Conservation (phyloP, 2,797 vertebrate species). For the Typhlichthys subterraneus region DNA sequence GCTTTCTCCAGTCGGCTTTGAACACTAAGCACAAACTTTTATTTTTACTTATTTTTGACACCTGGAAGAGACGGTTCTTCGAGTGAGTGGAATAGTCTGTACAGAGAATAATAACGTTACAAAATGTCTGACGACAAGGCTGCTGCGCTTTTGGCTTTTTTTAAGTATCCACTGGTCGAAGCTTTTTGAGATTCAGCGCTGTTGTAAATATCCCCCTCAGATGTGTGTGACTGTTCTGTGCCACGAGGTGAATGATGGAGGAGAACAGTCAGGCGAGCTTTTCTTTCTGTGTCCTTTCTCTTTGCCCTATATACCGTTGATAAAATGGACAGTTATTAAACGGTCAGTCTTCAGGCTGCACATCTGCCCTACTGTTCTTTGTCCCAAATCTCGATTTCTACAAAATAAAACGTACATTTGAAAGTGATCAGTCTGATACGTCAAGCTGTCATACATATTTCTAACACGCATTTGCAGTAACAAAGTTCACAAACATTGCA, state of each 20-base stretch:
- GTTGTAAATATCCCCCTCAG: constrained; percentile 62
- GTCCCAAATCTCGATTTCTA: constrained; percentile 29
- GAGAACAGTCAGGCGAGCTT: constrained; percentile 33
- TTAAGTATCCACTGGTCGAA: constrained; percentile 26
- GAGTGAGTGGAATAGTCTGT: constrained; percentile 32
- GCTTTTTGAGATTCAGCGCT: constrained; percentile 48
- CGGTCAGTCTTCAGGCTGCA: constrained; percentile 14
- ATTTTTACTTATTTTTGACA: constrained; percentile 1
- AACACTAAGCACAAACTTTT: background rate
- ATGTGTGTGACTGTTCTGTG: constrained; percentile 33
- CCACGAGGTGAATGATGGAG: constrained; percentile 22
- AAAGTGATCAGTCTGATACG: constrained; percentile 41
- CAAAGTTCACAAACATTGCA: constrained; percentile 1
- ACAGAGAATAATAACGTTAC: constrained; percentile 31
- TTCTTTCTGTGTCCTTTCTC: constrained; percentile 25
- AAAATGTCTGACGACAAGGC: constrained; percentile 4
- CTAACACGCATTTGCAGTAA: constrained; percentile 47
- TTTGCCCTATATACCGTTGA: constrained; percentile 35
- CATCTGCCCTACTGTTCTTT: constrained; percentile 12
- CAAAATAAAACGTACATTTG: constrained; percentile 5
- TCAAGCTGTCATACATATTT: constrained; percentile 65
- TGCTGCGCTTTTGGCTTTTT: constrained; percentile 34
- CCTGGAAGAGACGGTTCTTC: constrained; percentile 15
- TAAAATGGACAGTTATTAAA: constrained; percentile 19
- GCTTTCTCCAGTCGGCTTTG: constrained; percentile 11